Conservation (phyloP, 2,113 vertebrate species). For the Peucedramus taeniatus region DNA sequence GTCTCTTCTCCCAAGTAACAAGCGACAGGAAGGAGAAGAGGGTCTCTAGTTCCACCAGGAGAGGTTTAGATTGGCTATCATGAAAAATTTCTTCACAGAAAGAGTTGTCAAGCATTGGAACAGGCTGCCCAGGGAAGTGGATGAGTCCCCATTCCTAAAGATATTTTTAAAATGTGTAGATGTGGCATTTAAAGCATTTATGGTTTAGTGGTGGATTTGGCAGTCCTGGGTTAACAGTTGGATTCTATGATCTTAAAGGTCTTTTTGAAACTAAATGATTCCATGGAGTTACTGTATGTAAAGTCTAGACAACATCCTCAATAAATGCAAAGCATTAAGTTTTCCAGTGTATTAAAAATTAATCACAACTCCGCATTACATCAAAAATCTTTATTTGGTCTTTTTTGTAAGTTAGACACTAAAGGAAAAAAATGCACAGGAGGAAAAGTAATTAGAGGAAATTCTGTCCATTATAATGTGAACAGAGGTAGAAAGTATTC, state of each 20-base stretch:
- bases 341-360: not conserved
- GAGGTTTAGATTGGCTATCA: not conserved
- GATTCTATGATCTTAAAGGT: not conserved
- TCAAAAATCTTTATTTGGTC: not conserved
- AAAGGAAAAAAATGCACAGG: not conserved
- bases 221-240: not conserved
- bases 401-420: not conserved
- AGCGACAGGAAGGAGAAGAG: not conserved
- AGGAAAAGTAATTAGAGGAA: not conserved
- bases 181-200: not conserved
- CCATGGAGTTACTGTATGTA: not conserved
- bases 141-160: not conserved
- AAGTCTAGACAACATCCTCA: not conserved
- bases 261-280: not conserved
- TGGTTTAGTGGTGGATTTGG: not conserved
- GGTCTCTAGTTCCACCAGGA: not conserved
- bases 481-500: not conserved
- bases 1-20: not conserved
- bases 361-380: not conserved
- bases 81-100: not conserved
- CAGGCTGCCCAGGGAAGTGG: not conserved
- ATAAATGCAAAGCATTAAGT: not conserved
- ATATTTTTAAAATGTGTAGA: not conserved
- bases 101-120: not conserved
- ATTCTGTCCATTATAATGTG: not conserved